Evolutionary conservation across 1,140 invertebrate genomes (phyloP).

Genomic region (Lineus longissimus): DNA sequence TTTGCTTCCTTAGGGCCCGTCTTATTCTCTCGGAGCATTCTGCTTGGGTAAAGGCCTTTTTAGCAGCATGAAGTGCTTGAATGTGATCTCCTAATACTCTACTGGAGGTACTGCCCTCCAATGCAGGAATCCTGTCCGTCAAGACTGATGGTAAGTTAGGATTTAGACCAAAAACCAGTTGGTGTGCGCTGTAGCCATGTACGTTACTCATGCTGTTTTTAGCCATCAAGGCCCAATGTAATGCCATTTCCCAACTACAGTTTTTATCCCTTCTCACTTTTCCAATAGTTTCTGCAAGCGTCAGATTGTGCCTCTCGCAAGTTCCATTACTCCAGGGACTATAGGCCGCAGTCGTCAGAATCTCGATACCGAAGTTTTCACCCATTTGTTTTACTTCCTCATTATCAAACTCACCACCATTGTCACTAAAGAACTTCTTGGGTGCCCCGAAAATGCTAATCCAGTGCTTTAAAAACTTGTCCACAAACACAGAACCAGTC

Average conservation of each 20-base stretch:
- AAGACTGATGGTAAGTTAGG: constrained; percentile 16
- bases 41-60: constrained; percentile 16
- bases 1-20: constrained; percentile 18
- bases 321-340: constrained; percentile 23
- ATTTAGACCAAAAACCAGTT: constrained; percentile 16
- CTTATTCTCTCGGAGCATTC: constrained; percentile 24
- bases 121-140: constrained; percentile 14
- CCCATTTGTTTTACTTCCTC: constrained; percentile 14
- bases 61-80: constrained; percentile 12
- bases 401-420: constrained; percentile 18
- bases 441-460: constrained; percentile 14
- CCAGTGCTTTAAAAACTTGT: constrained; percentile 16
- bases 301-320: constrained; percentile 21
- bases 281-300: constrained; percentile 16
- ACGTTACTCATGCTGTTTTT: constrained; percentile 8
- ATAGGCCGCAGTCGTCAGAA: constrained; percentile 21
- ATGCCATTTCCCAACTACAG: constrained; percentile 1
- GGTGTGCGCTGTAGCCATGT: constrained; percentile 13
- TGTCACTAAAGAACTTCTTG: constrained; percentile 11
- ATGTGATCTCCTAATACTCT: constrained; percentile 9
- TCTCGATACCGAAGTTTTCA: constrained; percentile 24
- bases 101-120: constrained; percentile 15
- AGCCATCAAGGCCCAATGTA: constrained; percentile 5
- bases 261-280: constrained; percentile 18
- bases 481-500: constrained; percentile 11